Conservation (phyloP, 2,888 invertebrate species). For the Chymomyza fuscimana region DNA sequence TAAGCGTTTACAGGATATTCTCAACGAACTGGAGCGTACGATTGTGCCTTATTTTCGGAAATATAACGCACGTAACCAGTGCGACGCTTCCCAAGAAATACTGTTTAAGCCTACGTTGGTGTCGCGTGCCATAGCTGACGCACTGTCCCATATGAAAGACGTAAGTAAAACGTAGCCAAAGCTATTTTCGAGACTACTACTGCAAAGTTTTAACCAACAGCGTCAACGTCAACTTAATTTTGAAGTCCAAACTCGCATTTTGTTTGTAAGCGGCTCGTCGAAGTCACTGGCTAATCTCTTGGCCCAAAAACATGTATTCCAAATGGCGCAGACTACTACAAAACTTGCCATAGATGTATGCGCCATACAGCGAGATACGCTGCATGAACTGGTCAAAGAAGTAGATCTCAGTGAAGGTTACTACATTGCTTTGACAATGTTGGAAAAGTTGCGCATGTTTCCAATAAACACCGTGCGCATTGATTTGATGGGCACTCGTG, state of each 20-base stretch:
- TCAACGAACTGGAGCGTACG: too few species aligned
- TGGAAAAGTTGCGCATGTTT: not conserved
- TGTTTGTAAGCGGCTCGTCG: not conserved
- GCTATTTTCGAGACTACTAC: too few species aligned
- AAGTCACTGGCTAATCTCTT: not conserved
- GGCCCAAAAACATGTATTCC: not conserved
- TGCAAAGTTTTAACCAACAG: not conserved
- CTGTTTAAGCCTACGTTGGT: too few species aligned
- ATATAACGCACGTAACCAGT: too few species aligned
- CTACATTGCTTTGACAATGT: not conserved
- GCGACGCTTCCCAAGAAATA: too few species aligned
- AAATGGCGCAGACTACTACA: not conserved
- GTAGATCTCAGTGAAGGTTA: not conserved
- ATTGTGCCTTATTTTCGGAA: too few species aligned
- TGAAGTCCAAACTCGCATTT: not conserved
- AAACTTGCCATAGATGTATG: not conserved
- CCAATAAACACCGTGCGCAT: not conserved
- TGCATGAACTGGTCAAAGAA: not conserved
- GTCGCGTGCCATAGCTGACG: too few species aligned
- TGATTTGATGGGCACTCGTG: not conserved
- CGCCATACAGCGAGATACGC: not conserved
- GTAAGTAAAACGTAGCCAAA: too few species aligned
- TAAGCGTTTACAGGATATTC: too few species aligned
- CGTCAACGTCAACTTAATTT: not conserved
- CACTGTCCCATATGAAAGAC: too few species aligned